A percentile compares a stretch with the other conserved stretches of the same genome.
Conservation (phyloP, 1,140 invertebrate species). For the Heliconius nattereri region DNA sequence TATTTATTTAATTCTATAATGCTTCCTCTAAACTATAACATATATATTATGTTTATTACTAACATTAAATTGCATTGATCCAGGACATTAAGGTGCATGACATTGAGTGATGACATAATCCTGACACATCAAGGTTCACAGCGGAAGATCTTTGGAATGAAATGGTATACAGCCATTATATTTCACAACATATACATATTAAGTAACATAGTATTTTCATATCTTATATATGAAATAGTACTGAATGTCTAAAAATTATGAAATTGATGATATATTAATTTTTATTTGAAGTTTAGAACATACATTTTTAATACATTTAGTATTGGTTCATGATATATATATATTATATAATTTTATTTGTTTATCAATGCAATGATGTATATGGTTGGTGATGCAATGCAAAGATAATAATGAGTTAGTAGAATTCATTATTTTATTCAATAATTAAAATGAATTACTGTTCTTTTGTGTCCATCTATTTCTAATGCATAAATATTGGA, state of each 20-base stretch:
- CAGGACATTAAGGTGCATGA: conserved; percentile 78
- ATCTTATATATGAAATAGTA: neutral
- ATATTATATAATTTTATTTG: neutral
- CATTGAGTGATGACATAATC: conserved; percentile 65
- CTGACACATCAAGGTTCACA: conserved; percentile 53
- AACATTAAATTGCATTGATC: conserved; percentile 71
- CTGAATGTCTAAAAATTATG: neutral
- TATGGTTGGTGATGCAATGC: neutral
- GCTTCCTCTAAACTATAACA: conserved; percentile 26
- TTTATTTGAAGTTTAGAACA: neutral
- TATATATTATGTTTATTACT: conserved; percentile 52
- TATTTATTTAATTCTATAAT: neutral
- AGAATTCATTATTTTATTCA: neutral
- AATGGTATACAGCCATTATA: conserved; percentile 59
- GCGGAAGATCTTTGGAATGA: conserved; percentile 73
- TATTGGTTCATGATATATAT: neutral
- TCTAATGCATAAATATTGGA: neutral
- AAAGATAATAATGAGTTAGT: neutral
- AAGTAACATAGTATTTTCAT: conserved; percentile 1
- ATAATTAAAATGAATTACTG: neutral
- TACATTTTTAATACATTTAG: neutral
- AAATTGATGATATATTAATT: neutral
- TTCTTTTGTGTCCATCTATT: neutral
- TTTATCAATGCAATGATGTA: neutral
- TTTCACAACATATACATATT: neutral